phyloP scores from a whole-genome alignment of 2,113 vertebrate species.

The Ophthalmolycus amberensis region DNA sequence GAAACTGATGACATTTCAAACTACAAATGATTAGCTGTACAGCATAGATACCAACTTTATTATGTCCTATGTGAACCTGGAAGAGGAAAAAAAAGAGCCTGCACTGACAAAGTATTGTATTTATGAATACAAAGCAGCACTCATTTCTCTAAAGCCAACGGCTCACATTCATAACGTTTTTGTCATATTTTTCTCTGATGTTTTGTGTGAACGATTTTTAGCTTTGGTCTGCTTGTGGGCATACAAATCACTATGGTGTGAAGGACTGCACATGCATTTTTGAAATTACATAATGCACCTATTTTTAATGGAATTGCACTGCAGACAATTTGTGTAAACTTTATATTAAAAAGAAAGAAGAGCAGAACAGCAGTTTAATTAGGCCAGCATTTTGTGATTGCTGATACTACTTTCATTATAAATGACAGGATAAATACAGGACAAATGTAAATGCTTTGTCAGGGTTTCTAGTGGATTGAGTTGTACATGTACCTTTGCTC shows the following conservation, averaged over 20 bases:
- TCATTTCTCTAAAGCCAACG: constrained; percentile 12
- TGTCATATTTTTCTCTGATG: constrained; percentile 3
- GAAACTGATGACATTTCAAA: constrained; percentile 1
- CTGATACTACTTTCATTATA: background rate
- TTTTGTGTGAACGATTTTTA: background rate
- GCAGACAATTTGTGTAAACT: constrained; percentile 23
- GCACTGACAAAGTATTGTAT: background rate
- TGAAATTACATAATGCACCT: background rate
- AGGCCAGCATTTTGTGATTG: background rate
- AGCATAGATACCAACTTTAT: background rate
- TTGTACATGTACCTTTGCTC: background rate
- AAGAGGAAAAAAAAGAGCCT: background rate
- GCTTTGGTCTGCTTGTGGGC: constrained; percentile 12
- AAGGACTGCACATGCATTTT: constrained; percentile 5
- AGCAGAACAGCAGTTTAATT: constrained; percentile 25
- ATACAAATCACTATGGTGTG: background rate
- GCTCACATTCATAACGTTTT: background rate
- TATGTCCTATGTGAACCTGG: background rate
- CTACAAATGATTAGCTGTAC: background rate
- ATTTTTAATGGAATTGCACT: constrained; percentile 5
- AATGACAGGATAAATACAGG: background rate
- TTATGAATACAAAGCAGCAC: background rate
- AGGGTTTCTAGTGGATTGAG: background rate
- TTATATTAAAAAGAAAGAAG: constrained; percentile 17
- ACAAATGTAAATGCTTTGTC: background rate